phyloP scores from a whole-genome alignment of 2,797 vertebrate genomes.

The Rhadinocentrus ornatus region DNA sequence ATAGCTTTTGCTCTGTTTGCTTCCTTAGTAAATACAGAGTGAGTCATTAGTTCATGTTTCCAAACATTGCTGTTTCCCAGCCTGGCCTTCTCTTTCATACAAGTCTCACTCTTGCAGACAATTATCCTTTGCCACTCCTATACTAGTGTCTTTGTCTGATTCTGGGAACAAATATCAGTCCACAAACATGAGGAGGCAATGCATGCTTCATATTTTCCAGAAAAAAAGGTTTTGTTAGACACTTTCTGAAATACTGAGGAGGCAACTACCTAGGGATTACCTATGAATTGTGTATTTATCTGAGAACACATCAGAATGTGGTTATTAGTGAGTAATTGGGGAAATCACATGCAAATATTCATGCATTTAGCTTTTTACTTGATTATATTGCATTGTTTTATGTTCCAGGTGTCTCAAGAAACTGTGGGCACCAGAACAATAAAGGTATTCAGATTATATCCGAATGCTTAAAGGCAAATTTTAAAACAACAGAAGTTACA shows the following conservation, averaged over 20 bases:
- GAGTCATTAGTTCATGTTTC: too few species aligned
- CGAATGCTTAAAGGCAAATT: background rate
- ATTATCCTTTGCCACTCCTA: background rate
- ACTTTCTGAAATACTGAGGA: background rate
- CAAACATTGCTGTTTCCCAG: too few species aligned
- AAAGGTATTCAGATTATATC: constrained; percentile 34
- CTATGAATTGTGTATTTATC: background rate
- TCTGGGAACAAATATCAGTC: background rate
- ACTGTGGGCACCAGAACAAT: constrained; percentile 24
- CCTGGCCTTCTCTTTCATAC: background rate
- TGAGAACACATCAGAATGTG: background rate
- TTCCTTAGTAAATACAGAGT: too few species aligned
- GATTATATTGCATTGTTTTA: constrained; percentile 12
- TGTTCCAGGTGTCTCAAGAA: constrained; percentile 40
- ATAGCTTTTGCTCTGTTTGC: too few species aligned
- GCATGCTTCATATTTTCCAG: background rate
- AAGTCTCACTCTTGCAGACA: background rate
- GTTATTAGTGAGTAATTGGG: background rate
- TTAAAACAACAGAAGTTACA: background rate
- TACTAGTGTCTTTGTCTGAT: too few species aligned
- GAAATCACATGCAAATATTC: too few species aligned
- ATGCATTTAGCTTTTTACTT: too few species aligned
- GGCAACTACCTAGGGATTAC: background rate
- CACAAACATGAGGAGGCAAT: background rate
- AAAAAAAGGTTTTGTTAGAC: background rate